Base-by-base conservation (phyloP, 2,888 invertebrate genomes). In the Acleris sparsana region DNA sequence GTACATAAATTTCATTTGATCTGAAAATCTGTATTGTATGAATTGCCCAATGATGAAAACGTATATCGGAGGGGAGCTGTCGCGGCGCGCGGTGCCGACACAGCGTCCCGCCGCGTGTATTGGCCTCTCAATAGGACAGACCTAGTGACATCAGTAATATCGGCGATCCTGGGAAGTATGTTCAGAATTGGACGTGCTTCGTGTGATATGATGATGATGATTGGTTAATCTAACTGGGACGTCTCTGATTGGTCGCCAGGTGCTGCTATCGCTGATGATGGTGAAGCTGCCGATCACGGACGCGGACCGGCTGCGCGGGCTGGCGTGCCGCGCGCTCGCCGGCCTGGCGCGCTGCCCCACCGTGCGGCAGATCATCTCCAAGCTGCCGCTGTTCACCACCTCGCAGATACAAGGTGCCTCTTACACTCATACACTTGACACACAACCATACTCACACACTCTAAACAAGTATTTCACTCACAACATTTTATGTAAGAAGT, bases 251-350 rank as follows among this genome's bases (percentile, higher is more conserved):
- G 9, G 52, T 11, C 3, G 71, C 2, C 80, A 96, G 96, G 95
- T 97, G 56, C 91, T 99, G 51, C 90, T 98, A 16, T 96, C 97
- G 62, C 93, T 99, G 69, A 96, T 99, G 95, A 96, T 96, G 90
- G 95, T 96, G 16, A 98, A 98, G 89, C 96, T 97, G 0, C 99
- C 99, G 0, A 97, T 99, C 63, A 99, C 99, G 1, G 99, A 99
- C 92, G 99, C 99, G 17, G 99, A 99, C 88, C 95, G 96, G 48
- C 96, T 99, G 74, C 94, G 99, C 58, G 97, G 98, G 4, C 93
- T 99, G 76, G 99, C 99, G 0, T 99, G 99, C 82, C 94, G 97
- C 74, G 98, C 98, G 5, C 92, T 99, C 53, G 97, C 97, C 39
- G 99, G 99, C 0, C 93, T 99, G 43, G 97, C 99, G 0, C 94